phyloP scores from a whole-genome alignment of 2,113 vertebrate species.

The Xiphophorus couchianus region DNA sequence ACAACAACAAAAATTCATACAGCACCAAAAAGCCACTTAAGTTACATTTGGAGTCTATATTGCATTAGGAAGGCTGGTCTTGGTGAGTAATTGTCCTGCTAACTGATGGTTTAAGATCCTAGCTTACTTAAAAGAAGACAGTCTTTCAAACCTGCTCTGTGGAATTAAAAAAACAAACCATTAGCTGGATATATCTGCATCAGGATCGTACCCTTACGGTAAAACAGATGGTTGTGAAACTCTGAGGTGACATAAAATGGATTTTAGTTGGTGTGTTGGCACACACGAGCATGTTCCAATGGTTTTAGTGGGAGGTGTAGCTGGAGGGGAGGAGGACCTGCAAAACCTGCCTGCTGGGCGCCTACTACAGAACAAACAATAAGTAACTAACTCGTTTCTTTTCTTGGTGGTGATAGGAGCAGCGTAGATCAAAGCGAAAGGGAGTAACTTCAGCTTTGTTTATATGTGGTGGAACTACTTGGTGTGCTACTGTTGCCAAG shows the following conservation, averaged over 20 bases:
- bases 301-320: conserved; percentile 13
- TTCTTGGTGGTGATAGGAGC: conserved; percentile 19
- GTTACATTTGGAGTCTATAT: background rate
- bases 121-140: conserved; percentile 39
- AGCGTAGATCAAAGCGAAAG: conserved; percentile 24
- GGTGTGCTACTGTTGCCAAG: conserved; percentile 1
- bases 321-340: conserved; percentile 36
- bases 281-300: conserved; percentile 8
- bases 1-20: too few relatives aligned
- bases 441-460: background rate
- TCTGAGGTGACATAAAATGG: background rate
- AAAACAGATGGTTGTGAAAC: background rate
- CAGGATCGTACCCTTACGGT: background rate
- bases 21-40: background rate
- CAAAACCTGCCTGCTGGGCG: conserved; percentile 47
- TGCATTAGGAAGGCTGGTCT: background rate
- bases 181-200: background rate
- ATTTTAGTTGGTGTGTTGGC: conserved; percentile 30
- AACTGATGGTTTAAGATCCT: conserved; percentile 5
- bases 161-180: background rate
- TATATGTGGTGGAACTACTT: conserved; percentile 5
- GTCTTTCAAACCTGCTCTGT: conserved; percentile 25
- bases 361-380: conserved; percentile 12
- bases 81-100: background rate
- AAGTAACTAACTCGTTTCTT: background rate